Evolutionary conservation across 2,113 vertebrate genomes (phyloP).

Genomic region (Callopanchax toddi): DNA sequence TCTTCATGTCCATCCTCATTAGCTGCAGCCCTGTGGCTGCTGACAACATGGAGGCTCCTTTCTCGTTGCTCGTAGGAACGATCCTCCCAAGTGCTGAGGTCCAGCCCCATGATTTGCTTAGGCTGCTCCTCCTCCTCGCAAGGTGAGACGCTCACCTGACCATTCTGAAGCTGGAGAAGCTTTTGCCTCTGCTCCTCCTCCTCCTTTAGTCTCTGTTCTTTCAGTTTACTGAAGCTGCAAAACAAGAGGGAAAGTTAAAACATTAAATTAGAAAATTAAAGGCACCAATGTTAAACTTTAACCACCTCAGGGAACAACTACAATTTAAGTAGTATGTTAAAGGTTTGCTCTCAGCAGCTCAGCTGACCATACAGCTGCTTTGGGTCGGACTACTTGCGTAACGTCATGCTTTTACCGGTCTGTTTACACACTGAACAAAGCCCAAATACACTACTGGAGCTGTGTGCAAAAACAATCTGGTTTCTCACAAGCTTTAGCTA

Average conservation of each 20-base stretch:
- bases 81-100: constrained; percentile 88
- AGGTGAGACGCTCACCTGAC: constrained; percentile 64
- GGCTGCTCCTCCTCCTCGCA: constrained; percentile 56
- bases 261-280: not conserved
- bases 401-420: constrained; percentile 31
- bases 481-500: constrained; percentile 31
- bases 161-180: constrained; percentile 76
- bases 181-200: constrained; percentile 38
- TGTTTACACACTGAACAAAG: constrained; percentile 53
- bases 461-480: constrained; percentile 55
- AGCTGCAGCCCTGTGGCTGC: constrained; percentile 60
- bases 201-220: constrained; percentile 78
- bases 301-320: not conserved
- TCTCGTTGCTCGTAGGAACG: constrained; percentile 80
- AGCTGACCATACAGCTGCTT: constrained; percentile 62
- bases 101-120: constrained; percentile 81
- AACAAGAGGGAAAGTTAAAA: constrained; percentile 26
- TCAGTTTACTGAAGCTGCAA: constrained; percentile 83
- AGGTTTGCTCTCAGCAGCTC: constrained; percentile 37
- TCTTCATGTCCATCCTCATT: constrained; percentile 32
- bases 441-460: constrained; percentile 35
- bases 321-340: constrained; percentile 4
- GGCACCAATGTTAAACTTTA: not conserved
- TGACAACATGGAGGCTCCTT: constrained; percentile 73
- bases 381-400: constrained; percentile 50